A percentile compares a stretch with the other conserved stretches of the same genome.
Conservation (phyloP, 2,888 invertebrate genomes). For the Heliconius cydno region DNA sequence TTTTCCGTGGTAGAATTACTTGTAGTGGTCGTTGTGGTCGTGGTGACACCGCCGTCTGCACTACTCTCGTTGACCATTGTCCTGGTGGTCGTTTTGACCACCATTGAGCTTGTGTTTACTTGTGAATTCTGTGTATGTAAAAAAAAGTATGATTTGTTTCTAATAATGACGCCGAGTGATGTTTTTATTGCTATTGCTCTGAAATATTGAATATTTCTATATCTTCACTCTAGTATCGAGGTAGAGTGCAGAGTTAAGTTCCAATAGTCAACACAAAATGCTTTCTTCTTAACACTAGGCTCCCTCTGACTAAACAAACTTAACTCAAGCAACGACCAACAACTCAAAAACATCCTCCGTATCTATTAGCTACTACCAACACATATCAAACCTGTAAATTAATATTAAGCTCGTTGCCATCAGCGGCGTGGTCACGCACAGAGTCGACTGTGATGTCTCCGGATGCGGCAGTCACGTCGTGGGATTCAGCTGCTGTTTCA, state of each 20-base stretch:
- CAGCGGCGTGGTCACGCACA: slow-evolving; percentile 91
- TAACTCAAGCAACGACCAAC: too few relatives aligned
- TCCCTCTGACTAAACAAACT: too few relatives aligned
- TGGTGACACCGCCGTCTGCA: slow-evolving; percentile 65
- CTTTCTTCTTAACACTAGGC: too few relatives aligned
- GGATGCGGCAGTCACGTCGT: slow-evolving; percentile 82
- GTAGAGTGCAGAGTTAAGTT: too few relatives aligned
- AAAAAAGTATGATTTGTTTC: neutral
- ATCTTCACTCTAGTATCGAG: too few relatives aligned
- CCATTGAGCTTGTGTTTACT: slow-evolving; percentile 82
- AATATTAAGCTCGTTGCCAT: slow-evolving; percentile 75
- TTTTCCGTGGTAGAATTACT: slow-evolving; percentile 74
- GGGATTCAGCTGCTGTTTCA: slow-evolving; percentile 64
- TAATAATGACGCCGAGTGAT: neutral
- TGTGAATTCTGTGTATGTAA: slow-evolving; percentile 68
- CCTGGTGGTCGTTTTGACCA: slow-evolving; percentile 85
- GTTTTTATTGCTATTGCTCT: too few relatives aligned
- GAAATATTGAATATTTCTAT: too few relatives aligned
- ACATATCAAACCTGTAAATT: slow-evolving; percentile 73
- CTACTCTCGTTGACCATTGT: slow-evolving; percentile 79
- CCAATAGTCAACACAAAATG: too few relatives aligned
- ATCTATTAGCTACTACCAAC: too few relatives aligned
- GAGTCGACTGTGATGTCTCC: slow-evolving; percentile 98
- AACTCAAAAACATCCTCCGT: too few relatives aligned
- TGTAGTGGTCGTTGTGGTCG: slow-evolving; percentile 71